These are phyloP conservation scores for Ptychodera flava DNA, from an alignment of 35 echinoderm and acorn worm genomes.

Conservation along the genomic window DNA sequence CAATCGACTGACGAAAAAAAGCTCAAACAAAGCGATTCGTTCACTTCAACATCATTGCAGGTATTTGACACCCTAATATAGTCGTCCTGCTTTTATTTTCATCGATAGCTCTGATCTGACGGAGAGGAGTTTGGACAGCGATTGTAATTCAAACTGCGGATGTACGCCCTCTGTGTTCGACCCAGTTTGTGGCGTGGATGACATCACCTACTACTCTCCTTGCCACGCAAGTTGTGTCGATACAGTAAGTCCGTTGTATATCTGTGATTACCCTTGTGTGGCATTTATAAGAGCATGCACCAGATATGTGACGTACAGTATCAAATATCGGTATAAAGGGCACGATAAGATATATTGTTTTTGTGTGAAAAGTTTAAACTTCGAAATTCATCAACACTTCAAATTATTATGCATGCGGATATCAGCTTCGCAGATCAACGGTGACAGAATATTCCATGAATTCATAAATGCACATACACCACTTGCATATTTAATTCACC, in stretches of 20 bases:
- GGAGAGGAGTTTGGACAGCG: neutral
- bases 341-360: neutral
- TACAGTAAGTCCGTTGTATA: neutral
- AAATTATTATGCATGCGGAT: neutral
- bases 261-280: neutral
- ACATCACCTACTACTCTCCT: conserved; percentile 34
- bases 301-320: no score
- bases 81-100: neutral
- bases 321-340: no score
- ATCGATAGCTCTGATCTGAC: neutral
- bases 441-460: neutral
- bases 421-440: neutral
- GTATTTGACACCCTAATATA: neutral
- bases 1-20: neutral
- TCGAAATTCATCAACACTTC: neutral
- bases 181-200: conserved; percentile 34
- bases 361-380: neutral
- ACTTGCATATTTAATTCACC: neutral
- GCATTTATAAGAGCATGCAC: no score
- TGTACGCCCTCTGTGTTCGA: neutral
- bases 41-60: no score
- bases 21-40: neutral
- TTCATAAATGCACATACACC: neutral
- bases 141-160: neutral
- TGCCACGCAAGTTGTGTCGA: conserved; percentile 37